Evolutionary conservation across 2,113 vertebrate genomes (phyloP), one percentile per base, ranked within the genome.

Genomic region (Cyrtonyx montezumae): DNA sequence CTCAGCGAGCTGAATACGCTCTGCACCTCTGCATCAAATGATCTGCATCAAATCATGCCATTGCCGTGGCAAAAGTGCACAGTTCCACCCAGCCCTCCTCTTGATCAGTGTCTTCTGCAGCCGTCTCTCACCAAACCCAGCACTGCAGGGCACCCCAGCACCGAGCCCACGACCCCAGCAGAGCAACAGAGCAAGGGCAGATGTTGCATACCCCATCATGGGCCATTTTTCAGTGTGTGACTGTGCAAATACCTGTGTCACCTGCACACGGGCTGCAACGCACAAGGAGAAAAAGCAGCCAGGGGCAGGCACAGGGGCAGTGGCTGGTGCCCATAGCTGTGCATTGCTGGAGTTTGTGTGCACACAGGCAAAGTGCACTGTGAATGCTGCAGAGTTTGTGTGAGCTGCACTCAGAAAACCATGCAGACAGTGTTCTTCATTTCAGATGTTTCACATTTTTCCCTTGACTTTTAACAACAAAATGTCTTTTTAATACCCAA

Each of bases 391-490:
- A 20, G 17, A 95, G 73, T 20, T 34, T 5, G 23, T 30, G 37
- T 22, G 59, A 90, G 30, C 16, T 68, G 42, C 2, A 5, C 56
- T 68, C 65, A 68, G 51, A 93, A 95, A 56, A 76, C 81, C 58
- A 40, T 66, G 87, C 70, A 81, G 81, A 90, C 87, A 88, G 53
- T 30, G 9, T 48, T 90, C 82, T 68, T 77, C 36, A 51, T 78
- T 93, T 92, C 93, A 96, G 83, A 95, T 94, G 92, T 75, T 96
- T 81, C 32, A 88, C 61, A 91, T 95, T 96, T 95, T 91, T 93
- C 79, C 59, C 91, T 75, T 65, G 49, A 20, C 82, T 95, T 93
- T 56, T 86, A 88, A 94, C 95, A 96, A 90, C 69, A 90, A 88
- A 95, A 95, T 40, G 56, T 80, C 67, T 91, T 95, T 96, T 93